Percentiles rank a stretch among this genome's conserved stretches.
Conservation (phyloP, 2,888 invertebrate genomes). For the Oscheius sp. region DNA sequence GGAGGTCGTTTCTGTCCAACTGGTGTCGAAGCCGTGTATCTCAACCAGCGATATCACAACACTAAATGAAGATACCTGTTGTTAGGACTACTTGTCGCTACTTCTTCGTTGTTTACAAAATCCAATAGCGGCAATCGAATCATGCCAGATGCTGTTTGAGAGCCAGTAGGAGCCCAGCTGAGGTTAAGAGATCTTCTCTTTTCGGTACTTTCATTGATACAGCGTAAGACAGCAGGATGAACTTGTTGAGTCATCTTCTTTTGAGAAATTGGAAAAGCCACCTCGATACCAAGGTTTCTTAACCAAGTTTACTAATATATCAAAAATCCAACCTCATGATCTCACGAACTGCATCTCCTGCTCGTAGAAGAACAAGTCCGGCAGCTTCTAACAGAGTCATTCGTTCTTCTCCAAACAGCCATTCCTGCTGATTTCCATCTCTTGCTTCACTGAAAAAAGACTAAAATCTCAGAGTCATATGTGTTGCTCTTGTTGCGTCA, state of each 20-base stretch:
- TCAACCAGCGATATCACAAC: neutral
- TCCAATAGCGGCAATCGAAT: no score
- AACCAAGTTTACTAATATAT: neutral
- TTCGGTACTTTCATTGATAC: no score
- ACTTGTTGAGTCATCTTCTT: no score
- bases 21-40: neutral
- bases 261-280: neutral
- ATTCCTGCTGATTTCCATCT: slow-evolving; percentile 52
- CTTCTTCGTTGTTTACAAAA: no score
- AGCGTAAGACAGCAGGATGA: no score
- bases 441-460: slow-evolving; percentile 11
- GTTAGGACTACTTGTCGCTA: no score
- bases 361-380: slow-evolving; percentile 39
- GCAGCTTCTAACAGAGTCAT: slow-evolving; percentile 50
- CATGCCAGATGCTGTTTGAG: no score
- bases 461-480: slow-evolving; percentile 12
- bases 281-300: slow-evolving; percentile 15
- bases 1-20: neutral
- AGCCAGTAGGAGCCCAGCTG: no score
- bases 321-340: slow-evolving; percentile 30
- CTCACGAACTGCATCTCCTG: slow-evolving; percentile 28
- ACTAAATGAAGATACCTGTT: neutral
- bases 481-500: slow-evolving; percentile 24
- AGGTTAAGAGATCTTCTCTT: no score
- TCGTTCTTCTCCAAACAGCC: slow-evolving; percentile 57